Evolutionary conservation across 2,888 invertebrate genomes (phyloP), one percentile per base, ranked within the genome.

Genomic region (Plutella xylostella): DNA sequence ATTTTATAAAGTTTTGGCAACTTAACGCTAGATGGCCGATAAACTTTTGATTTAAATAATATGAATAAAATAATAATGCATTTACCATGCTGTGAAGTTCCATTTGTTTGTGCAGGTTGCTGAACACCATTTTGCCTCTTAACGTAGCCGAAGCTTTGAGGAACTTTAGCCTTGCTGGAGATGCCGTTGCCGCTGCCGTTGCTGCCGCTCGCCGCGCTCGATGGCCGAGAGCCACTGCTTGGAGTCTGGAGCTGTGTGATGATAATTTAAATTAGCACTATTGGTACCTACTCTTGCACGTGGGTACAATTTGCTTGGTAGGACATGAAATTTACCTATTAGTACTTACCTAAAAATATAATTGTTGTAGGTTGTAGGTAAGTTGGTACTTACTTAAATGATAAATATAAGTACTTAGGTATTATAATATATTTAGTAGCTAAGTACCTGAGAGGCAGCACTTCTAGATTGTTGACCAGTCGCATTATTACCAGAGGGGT

Each of bases 111-210:
- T 42, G 73, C 72, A 7, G 86, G 85, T 47, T 87, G 83, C 45
- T 86, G 85, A 6, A 80, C 82, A 34, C 88, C 88, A 54, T 90
- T 90, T 49, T 89, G 87, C 57, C 93, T 87, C 65, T 94, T 94
- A 38, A 93, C 91, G 68, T 94, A 94, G 43, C 93, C 93, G 61
- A 94, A 94, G 69, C 90, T 93, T 57, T 93, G 92, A 7, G 93
- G 93, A 12, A 92, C 92, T 70, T 93, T 93, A 31, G 89, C 88
- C 58, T 90, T 87, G 53, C 85, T 72, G 18, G 86, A 85, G 6
- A 86, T 85, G 60, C 86, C 84, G 46, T 58, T 72, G 53, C 84
- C 80, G 48, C 84, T 80, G 48, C 87, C 86, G 45, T 86, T 86
- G 3, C 87, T 86, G 48, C 85, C 85, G 42, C 78, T 78, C 5